A percentile compares a stretch with the other conserved stretches of the same genome.
Evolutionary conservation across 2,113 vertebrate species (phyloP).

Genomic region (Bolborhynchus lineola): DNA sequence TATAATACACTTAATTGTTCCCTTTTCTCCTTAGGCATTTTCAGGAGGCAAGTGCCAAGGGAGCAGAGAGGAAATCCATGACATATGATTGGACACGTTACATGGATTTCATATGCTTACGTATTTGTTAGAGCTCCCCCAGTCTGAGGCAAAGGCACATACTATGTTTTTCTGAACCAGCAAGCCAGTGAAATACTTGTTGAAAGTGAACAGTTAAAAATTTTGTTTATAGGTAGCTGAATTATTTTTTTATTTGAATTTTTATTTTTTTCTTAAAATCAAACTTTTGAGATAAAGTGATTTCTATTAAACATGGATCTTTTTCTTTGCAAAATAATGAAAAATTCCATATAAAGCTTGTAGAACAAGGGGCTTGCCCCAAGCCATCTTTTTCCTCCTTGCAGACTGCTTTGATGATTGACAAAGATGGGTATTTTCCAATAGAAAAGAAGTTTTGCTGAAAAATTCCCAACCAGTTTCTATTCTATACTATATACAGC

Average conservation of each 20-base stretch:
- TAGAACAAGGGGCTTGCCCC: neutral
- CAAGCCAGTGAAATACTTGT: neutral
- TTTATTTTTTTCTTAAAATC: neutral
- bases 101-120: neutral
- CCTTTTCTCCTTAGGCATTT: neutral
- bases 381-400: neutral
- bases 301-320: neutral
- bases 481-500: neutral
- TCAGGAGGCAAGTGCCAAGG: neutral
- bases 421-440: neutral
- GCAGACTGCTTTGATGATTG: neutral
- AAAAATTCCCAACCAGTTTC: neutral
- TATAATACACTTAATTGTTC: conserved; percentile 25
- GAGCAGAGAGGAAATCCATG: neutral
- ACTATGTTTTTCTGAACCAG: neutral
- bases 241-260: neutral
- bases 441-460: neutral
- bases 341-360: neutral
- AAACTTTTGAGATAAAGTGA: neutral
- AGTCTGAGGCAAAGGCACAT: neutral
- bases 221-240: neutral
- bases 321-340: neutral
- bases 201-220: neutral
- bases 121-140: neutral
- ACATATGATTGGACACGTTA: neutral